Conservation (phyloP, 37 sponge, comb jelly and placozoan genomes). For the Eunapius fragilis region DNA sequence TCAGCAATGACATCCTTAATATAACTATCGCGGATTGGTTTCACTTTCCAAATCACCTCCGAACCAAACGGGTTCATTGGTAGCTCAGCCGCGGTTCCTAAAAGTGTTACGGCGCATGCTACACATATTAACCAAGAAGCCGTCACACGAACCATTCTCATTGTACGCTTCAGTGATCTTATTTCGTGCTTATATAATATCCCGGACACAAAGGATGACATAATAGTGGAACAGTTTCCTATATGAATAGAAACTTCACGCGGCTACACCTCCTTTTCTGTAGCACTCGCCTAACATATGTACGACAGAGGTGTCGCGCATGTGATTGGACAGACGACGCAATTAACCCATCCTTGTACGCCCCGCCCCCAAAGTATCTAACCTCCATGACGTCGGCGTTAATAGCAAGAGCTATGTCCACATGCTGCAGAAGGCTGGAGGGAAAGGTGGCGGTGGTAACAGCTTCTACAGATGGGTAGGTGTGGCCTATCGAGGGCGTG, state of each 20-base stretch:
- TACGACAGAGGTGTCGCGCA: neutral
- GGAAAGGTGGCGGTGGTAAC: conserved; percentile 84
- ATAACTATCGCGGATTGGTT: neutral
- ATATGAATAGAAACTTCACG: neutral
- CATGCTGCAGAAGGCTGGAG: conserved; percentile 28
- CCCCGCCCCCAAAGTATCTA: neutral
- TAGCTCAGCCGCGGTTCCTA: neutral
- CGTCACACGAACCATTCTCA: neutral
- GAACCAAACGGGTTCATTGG: neutral
- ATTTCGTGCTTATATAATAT: too few species aligned
- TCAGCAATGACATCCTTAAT: neutral
- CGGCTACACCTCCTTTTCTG: neutral
- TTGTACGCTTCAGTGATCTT: neutral
- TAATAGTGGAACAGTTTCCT: neutral
- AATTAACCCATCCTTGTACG: too few species aligned
- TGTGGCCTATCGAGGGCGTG: neutral
- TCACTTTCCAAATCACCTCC: neutral
- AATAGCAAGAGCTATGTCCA: neutral
- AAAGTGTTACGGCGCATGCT: neutral
- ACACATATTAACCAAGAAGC: neutral
- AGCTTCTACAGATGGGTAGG: conserved; percentile 91
- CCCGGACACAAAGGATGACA: too few species aligned
- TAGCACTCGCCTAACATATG: neutral
- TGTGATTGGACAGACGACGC: neutral
- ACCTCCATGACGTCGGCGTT: neutral